Evolutionary conservation across 2,797 vertebrate species (phyloP), one percentile per base, ranked within the genome.

Genomic region (Apogon hyalosoma): DNA sequence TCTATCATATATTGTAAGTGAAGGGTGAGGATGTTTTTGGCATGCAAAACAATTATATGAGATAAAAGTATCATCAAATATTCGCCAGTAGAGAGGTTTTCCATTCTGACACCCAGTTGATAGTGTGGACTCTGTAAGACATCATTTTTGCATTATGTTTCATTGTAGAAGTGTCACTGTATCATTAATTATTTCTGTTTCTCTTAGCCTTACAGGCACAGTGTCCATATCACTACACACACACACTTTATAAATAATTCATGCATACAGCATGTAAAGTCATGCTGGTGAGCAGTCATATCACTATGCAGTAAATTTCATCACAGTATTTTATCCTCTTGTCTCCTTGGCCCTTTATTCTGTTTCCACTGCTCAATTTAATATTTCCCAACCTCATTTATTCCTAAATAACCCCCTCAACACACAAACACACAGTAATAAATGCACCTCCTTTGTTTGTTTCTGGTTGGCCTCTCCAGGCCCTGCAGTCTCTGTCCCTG

Each of bases 401-500:
- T 66, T 66, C 15, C 33, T 42, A 39, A 69, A 66, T 11, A 18
- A 4, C 41, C 19, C 13, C 7, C 39, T n/a, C n/a, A 9, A 16
- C 19, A 47, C 28, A 36, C 47, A 49, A 47, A 28, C 11, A 18
- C 18, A 36, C 43, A 33, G 24, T 42, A 50, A 59, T 49, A 41
- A 18, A 12, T 39, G 14, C 2, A 4, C 2, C 13, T 36, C 13
- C 40, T n/a, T 33, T 48, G 28, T 31, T 10, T 43, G 2, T 24
- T 40, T n/a, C 56, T 24, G 15, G 2, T 54, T 18, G 47, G 11
- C 58, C 15, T 38, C 73, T 36, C 12, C 82, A 97, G 96, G 95
- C 89, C 63, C 91, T 97, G 80, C 96, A 96, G 92, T 93, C 95
- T 7, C 85, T 97, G 65, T 97, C 95, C 0, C 91, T 97, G 56